phyloP scores from a whole-genome alignment of 2,113 vertebrate species.

The Myiagra hebetior region DNA sequence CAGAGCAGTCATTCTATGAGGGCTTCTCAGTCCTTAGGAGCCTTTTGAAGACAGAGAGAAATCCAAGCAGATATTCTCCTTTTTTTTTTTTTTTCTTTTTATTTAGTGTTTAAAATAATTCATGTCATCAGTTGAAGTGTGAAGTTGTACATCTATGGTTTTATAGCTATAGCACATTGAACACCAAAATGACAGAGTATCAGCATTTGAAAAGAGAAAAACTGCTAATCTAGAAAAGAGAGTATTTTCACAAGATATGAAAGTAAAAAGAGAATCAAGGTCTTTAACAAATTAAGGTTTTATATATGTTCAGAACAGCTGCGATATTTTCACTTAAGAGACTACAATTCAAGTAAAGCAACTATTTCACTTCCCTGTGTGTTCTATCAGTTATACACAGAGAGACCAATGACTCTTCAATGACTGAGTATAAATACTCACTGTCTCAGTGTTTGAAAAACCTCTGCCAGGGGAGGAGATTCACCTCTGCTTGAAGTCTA shows the following conservation, averaged over 20 bases:
- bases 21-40: not conserved
- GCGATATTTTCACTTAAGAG: not conserved
- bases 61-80: not conserved
- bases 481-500: not conserved
- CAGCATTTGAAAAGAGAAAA: not conserved
- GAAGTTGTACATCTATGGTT: not conserved
- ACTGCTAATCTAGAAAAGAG: not conserved
- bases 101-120: not conserved
- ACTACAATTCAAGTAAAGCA: not conserved
- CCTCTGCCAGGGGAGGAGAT: not conserved
- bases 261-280: not conserved
- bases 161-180: not conserved
- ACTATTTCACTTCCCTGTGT: not conserved
- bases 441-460: not conserved
- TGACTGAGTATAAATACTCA: not conserved
- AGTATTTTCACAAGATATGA: not conserved
- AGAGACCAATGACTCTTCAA: not conserved
- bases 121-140: not conserved
- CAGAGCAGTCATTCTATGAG: not conserved
- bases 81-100: not conserved
- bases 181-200: not conserved
- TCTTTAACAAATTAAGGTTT: not conserved
- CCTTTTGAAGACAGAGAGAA: not conserved
- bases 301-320: not conserved
- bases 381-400: not conserved